Evolutionary conservation across 2,888 invertebrate species (phyloP).

Genomic region (Limnephilus marmoratus): DNA sequence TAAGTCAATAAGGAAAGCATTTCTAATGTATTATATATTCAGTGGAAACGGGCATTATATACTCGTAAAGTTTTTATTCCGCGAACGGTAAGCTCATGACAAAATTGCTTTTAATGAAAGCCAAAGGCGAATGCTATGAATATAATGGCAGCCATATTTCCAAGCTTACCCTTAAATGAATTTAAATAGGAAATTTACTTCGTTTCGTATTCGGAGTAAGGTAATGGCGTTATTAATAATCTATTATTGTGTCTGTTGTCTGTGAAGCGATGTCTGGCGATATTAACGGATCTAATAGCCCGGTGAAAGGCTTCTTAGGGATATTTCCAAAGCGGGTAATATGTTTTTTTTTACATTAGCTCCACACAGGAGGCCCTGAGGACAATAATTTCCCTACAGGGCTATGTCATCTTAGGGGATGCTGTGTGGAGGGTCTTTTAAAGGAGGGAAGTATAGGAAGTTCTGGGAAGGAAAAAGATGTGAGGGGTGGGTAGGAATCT

Average conservation of each 20-base stretch:
- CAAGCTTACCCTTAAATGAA: background rate
- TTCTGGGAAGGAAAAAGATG: no score
- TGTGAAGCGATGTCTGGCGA: background rate
- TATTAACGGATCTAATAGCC: background rate
- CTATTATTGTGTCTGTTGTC: background rate
- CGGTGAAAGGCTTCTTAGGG: background rate
- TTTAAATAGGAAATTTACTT: background rate
- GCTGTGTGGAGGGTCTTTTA: no score
- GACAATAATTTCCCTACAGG: no score
- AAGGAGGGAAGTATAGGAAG: no score
- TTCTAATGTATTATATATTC: no score
- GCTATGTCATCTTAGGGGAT: no score
- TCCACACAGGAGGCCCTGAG: no score
- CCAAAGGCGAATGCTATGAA: slow-evolving; percentile 2
- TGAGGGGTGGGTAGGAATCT: no score
- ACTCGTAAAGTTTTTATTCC: slow-evolving; percentile 6
- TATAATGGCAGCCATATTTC: slow-evolving; percentile 14
- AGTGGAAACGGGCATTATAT: background rate
- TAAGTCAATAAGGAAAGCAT: no score
- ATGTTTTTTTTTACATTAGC: no score
- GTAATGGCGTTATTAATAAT: background rate
- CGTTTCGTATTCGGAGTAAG: background rate
- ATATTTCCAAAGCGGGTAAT: background rate
- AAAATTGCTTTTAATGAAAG: background rate
- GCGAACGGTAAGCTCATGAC: background rate